These are phyloP conservation scores for Natrix natrix DNA, from an alignment of 2,797 vertebrate genomes.

Conservation along the genomic window DNA sequence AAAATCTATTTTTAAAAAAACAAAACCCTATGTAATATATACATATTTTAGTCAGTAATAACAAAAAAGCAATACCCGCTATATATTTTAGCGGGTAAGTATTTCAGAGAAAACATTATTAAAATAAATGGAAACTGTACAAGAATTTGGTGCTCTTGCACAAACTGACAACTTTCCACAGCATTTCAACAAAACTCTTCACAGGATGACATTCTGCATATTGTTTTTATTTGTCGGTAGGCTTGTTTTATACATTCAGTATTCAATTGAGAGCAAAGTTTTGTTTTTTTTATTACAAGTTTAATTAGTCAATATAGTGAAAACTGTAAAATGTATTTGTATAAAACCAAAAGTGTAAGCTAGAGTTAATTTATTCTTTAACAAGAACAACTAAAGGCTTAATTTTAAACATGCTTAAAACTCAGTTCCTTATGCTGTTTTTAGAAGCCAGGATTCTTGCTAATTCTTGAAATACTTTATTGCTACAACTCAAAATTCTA, in stretches of 20 bases:
- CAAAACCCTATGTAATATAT: too few species aligned
- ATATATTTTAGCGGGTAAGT: neutral
- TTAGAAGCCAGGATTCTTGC: neutral
- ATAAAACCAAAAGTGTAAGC: neutral
- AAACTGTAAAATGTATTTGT: neutral
- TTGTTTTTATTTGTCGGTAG: neutral
- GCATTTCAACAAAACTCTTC: neutral
- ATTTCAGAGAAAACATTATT: neutral
- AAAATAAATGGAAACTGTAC: neutral
- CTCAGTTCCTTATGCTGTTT: neutral
- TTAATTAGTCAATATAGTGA: neutral
- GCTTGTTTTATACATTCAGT: neutral
- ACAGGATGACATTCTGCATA: neutral
- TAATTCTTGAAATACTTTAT: neutral
- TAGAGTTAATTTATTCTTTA: neutral
- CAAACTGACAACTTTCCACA: neutral
- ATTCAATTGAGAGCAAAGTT: neutral
- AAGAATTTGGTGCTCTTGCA: neutral
- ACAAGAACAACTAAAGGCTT: neutral
- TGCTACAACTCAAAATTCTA: neutral
- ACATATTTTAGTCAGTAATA: neutral
- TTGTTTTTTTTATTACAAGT: neutral
- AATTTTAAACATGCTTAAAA: neutral
- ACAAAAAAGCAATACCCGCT: neutral
- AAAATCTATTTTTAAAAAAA: neutral